Base-by-base conservation (phyloP, 1,140 invertebrate species). In the Lasioglossum baleicum region DNA sequence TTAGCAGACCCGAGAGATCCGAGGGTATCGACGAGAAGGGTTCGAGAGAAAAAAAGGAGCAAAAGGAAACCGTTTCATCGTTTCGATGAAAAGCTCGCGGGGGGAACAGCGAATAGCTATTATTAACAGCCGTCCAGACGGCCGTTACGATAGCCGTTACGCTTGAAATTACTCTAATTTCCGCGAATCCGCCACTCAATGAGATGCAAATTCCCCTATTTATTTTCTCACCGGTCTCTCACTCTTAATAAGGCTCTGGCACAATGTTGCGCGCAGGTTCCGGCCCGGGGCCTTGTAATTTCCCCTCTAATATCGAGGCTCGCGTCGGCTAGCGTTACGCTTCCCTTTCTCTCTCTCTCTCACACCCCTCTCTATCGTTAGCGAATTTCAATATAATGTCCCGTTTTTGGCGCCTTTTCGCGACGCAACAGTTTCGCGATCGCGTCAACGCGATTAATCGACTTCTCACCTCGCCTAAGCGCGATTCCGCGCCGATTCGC, bases 161-260 rank as follows among this genome's bases (percentile, higher is more conserved):
- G 68, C 77, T 74, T 42, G 53, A 80, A 80, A 74, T 80, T 74
- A 74, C 69, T 80, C 77, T 51, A 66, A 66, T 80, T 80, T 80
- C 71, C 51, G 58, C 61, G 77, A 80, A 72, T 72, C 44, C 48
- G 31, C 7, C 31, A 20, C n/a, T 7, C 42, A 22, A 74, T 66
- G 77, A 74, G 71, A 80, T 73, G 77, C 71, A 74, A 74, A 80
- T 80, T 65, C 61, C 77, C 51, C 61, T 66, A 60, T 74, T 80
- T 74, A 74, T 80, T 74, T 64, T 74, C 42, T 40, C 22, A 11
- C 35, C 51, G 63, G 61, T 72, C 69, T 72, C 75, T 72, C 69
- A 2, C 44, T 71, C 44, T 63, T 51, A 72, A 72, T 72, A 64
- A 53, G 73, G 56, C 35, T 4, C 11, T 26, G 5, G 26, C 26